Evolutionary conservation across 2,797 vertebrate genomes (phyloP), one percentile per base, ranked within the genome.

Genomic region (Takifugu rubripes): DNA sequence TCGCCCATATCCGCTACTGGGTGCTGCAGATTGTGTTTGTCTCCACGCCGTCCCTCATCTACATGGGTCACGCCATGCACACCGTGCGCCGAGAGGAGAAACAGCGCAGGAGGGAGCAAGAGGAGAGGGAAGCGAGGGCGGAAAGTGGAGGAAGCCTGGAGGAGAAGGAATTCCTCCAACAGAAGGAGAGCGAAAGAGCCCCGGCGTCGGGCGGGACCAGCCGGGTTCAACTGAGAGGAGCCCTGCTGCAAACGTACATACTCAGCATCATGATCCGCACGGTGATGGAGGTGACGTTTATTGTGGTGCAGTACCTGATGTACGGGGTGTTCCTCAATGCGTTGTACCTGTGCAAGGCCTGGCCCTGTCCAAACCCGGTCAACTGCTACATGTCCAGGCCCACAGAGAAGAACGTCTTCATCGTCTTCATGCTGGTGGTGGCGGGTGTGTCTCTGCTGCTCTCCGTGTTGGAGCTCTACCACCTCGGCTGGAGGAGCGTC

Each of bases 11-110:
- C 59, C 93, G 97, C 61, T 98, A 94, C 56, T 99, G 97, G 97
- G 95, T 99, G 46, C 93, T 99, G 27, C 97, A 99, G 90, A 96
- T 98, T 31, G 95, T 99, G 66, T 99, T 99, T 0, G 97, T 99
- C 14, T 99, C 97, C 79, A 98, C 97, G 0, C 97, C 97, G 0
- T 98, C 96, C 0, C 91, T 99, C 48, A 92, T 98, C 60, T 99
- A 99, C 85, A 95, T 98, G 95, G 96, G 93, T 70, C 97, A 99
- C 0, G 95, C 96, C 0, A 92, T 98, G 94, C 97, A 99, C 83
- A 93, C 72, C 0, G 94, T 99, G 52, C 94, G 94, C 25, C 81
- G 88, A 79, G 93, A 96, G 79, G 96, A 98, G 86, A 98, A 98
- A 73, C 89, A 77, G 25, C 89, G 76, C 62, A 83, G 85, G 62